These are phyloP conservation scores for Apaloderma vittatum DNA, from an alignment of 2,113 vertebrate species.

Conservation along the genomic window DNA sequence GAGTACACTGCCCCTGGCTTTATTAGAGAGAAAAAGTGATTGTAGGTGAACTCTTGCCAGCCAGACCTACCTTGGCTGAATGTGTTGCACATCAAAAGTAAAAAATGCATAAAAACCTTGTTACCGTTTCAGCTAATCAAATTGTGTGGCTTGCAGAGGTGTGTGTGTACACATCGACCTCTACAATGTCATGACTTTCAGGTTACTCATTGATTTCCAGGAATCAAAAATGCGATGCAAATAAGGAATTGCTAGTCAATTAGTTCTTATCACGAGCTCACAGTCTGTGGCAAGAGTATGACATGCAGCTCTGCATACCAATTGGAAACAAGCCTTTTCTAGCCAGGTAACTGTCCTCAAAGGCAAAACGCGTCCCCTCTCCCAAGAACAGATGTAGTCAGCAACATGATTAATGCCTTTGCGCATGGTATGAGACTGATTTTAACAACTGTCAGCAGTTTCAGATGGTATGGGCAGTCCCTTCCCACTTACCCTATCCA, in stretches of 20 bases:
- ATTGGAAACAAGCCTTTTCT: background rate
- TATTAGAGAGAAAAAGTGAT: background rate
- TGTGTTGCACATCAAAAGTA: background rate
- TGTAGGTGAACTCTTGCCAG: background rate
- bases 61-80: background rate
- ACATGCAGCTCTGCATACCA: constrained; percentile 8
- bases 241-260: constrained; percentile 43
- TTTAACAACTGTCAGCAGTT: constrained; percentile 65
- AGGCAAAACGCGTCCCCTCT: background rate
- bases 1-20: background rate
- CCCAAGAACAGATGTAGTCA: constrained; percentile 63
- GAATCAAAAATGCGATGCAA: constrained; percentile 47
- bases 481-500: background rate
- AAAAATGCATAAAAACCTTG: background rate
- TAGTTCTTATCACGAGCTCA: constrained; percentile 26
- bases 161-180: background rate
- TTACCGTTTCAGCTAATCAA: constrained; percentile 35
- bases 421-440: background rate
- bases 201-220: constrained; percentile 33
- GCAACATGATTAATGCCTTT: constrained; percentile 55
- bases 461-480: background rate
- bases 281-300: background rate
- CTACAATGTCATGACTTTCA: constrained; percentile 59
- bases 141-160: background rate
- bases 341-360: constrained; percentile 53